Base-by-base conservation (phyloP, 2,797 vertebrate species). In the Gila robusta region DNA sequence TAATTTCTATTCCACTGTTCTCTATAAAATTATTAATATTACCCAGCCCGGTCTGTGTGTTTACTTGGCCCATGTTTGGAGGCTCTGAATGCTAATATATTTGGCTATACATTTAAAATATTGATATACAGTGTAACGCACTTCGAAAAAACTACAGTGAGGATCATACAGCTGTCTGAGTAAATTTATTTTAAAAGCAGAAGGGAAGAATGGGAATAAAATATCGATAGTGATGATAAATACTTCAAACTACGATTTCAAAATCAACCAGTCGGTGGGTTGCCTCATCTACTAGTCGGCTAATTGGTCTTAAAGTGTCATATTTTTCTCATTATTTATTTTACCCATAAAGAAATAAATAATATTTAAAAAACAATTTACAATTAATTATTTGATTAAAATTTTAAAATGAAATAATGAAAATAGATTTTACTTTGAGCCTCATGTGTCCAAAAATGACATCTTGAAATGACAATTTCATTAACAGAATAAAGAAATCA, bases 1-100 rank as follows among this genome's bases (percentile, higher is more conserved):
- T 87, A 66, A 91, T 91, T 91, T 87, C 70, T 82, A 79, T 84
- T 90, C 83, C 16, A 76, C 76, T 84, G 81, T 71, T 84, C 83
- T 85, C 78, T 76, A 80, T 79, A 83, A 88, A 88, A 86, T 83
- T 72, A 84, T 81, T 85, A 87, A 82, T 86, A 87, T 89, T 84
- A 89, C 69, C 86, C 81, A 6, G 77, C 67, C 52, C 37, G 52
- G 67, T 62, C 74, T 86, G 69, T 79, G 56, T 82, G 88, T 88
- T 84, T 89, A 85, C 81, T 84, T 80, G 87, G 39, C 44, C 41
- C 26, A 70, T 82, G 79, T 86, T 78, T 89, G 84, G 73, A 82
- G 84, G 85, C 67, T 83, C 28, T n/a, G 26, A 82, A 86, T 87
- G 84, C 67, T 89, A 79, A 87, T 87, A 71, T 59, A 56, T 52